These are phyloP conservation scores for Drosophila bocqueti DNA, from an alignment of 1,140 invertebrate species.

Conservation along the genomic window DNA sequence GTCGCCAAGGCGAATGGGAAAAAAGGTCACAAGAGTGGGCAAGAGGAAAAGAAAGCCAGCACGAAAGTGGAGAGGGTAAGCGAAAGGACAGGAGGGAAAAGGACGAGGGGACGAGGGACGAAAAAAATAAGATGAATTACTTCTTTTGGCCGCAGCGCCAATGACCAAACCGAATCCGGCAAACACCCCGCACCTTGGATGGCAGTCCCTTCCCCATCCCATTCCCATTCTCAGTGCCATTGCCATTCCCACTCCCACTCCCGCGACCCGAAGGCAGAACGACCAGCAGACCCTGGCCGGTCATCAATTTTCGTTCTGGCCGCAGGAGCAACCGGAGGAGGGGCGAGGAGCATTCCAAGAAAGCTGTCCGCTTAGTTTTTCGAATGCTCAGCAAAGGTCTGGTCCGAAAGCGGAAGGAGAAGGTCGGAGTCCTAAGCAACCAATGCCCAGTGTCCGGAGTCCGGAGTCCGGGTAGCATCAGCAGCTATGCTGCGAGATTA, in stretches of 20 bases:
- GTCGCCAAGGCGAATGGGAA: conserved; percentile 58
- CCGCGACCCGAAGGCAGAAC: conserved; percentile 30
- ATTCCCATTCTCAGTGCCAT: background rate
- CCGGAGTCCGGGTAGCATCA: conserved; percentile 54
- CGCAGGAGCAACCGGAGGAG: conserved; percentile 33
- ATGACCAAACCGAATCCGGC: conserved; percentile 66
- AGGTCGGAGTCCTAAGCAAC: conserved; percentile 65
- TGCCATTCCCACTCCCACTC: background rate
- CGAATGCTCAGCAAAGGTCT: conserved; percentile 34
- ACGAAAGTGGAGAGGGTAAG: conserved; percentile 13
- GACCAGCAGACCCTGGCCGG: conserved; percentile 62
- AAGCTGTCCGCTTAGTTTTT: conserved; percentile 76
- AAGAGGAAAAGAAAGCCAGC: conserved; percentile 9
- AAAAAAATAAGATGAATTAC: conserved; percentile 83
- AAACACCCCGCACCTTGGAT: conserved; percentile 24
- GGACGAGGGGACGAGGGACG: conserved; percentile 28
- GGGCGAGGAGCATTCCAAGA: conserved; percentile 59
- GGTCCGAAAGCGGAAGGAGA: background rate
- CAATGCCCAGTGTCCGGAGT: conserved; percentile 31
- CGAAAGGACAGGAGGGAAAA: conserved; percentile 17
- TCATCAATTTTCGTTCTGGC: conserved; percentile 81
- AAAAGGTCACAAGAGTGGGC: conserved; percentile 33
- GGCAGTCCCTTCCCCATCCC: background rate
- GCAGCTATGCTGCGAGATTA: conserved; percentile 79
- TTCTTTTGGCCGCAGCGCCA: conserved; percentile 83